Base-by-base conservation (phyloP, 2,113 vertebrate genomes). In the Piliocolobus tephrosceles region DNA sequence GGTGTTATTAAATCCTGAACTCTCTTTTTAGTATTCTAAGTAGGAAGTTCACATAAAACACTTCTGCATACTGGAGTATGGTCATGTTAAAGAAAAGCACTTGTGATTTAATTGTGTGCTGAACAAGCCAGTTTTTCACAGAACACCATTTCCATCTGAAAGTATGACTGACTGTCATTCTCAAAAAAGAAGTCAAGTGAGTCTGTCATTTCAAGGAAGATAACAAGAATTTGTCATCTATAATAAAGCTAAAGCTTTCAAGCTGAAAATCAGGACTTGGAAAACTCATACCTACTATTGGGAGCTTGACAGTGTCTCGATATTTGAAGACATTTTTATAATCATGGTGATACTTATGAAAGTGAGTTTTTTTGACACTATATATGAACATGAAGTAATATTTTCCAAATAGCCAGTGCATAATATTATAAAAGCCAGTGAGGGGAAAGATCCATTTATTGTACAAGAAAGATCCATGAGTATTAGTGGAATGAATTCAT, bases 241-340 rank as follows among this genome's bases (percentile, higher is more conserved):
- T 78, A 43, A 91, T 64, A 97, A 83, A 94, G 79, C 88, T 88
- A 52, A 52, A 1, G 14, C 14, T 52, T 52, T 52, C 38, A 96
- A 94, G 47, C 50, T 94, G 66, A 96, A 89, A 94, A 40, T 23
- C 4, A 81, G 55, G 18, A 78, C 55, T 90, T 94, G 72, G 38
- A 84, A 92, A 90, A 88, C 13, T 1, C 78, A 2, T 75, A 47
- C 43, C 45, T 78, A 92, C 52, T 72, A 52, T 27, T 61, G 7
- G 64, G 16, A 47, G 45, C 10, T 2, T 96, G 20, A 93, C 10
- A 87, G 52, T 9, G 64, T 94, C n/a, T 89, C 12, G 43, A 43
- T 50, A 80, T 14, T 57, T n/a, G 57, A 58, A 58, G 57, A 58
- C 23, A 25, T 58, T 58, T 58, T 58, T 58, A 58, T 58, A 80